Evolutionary conservation across 1,140 invertebrate species (phyloP).

Genomic region (Lepeophtheirus salmonis): DNA sequence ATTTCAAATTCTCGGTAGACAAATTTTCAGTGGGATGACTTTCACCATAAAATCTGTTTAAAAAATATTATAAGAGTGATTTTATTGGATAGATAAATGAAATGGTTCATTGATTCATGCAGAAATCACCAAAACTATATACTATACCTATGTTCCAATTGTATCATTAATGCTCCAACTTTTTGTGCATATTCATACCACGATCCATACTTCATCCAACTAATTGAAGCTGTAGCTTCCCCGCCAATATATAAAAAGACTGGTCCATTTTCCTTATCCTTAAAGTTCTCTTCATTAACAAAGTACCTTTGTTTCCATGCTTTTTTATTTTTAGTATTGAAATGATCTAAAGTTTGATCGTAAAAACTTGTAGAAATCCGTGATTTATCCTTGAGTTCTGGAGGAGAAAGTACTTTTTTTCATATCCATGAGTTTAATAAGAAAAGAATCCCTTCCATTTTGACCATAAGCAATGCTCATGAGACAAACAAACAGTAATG

Average conservation of each 20-base stretch:
- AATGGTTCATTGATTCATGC: too few relatives aligned
- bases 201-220: slow-evolving; percentile 64
- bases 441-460: too few relatives aligned
- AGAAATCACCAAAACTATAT: neutral
- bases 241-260: slow-evolving; percentile 78
- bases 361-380: too few relatives aligned
- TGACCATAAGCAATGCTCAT: too few relatives aligned
- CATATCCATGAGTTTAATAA: too few relatives aligned
- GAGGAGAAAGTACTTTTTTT: too few relatives aligned
- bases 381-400: too few relatives aligned
- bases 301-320: slow-evolving; percentile 65
- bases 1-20: slow-evolving; percentile 49
- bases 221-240: slow-evolving; percentile 32
- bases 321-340: slow-evolving; percentile 38
- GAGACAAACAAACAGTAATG: too few relatives aligned
- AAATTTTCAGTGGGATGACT: slow-evolving; percentile 53
- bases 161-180: slow-evolving; percentile 59
- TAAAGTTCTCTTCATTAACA: slow-evolving; percentile 47
- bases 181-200: slow-evolving; percentile 65
- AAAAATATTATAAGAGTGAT: neutral
- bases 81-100: too few relatives aligned
- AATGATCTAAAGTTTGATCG: slow-evolving; percentile 57
- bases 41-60: slow-evolving; percentile 61
- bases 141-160: slow-evolving; percentile 51
- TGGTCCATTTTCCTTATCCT: slow-evolving; percentile 39